Base-by-base conservation (phyloP, 2,797 vertebrate species). In the Gephyroberyx darwinii region DNA sequence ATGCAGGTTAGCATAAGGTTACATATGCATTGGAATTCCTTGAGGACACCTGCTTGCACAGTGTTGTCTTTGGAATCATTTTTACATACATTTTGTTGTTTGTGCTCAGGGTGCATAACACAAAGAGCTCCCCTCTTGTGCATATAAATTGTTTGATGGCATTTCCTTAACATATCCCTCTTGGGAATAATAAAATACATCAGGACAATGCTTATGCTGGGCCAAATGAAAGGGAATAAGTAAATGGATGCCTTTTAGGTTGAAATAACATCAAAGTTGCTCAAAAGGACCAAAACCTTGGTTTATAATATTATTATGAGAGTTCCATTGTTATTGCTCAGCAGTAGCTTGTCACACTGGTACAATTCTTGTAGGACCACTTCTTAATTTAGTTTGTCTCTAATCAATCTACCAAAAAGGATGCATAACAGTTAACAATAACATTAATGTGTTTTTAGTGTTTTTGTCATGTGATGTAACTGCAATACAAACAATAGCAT, bases 381-480 rank as follows among this genome's bases (percentile, higher is more conserved):
- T 60, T 37, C 52, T 60, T 65, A 53, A 26, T 68, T 48, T 31
- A 13, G 20, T 43, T 63, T 63, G 43, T 39, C 30, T 74, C 71
- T 67, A 64, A 74, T 75, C 65, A 48, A 30, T 67, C 66, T 35
- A 74, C 78, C 13, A 43, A 60, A 69, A 48, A 63, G 33, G 67
- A 30, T 51, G 17, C 54, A 74, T 55, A 69, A 61, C 19, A 10
- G 3, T 35, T n/a, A n/a, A n/a, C n/a, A n/a, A n/a, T n/a, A n/a
- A n/a, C n/a, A 35, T 57, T 37, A 37, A 16, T 30, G 5, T 26
- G 26, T 26, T 26, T 26, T 1, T 33, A 19, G 14, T 41, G 39
- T 10, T 9, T 19, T 14, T 37, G 9, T 19, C 26, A 26, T 26
- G 26, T 26, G 26, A 26, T 26, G 12, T 22, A 75, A 71, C 19